Evolutionary conservation across 2,888 invertebrate genomes (phyloP).

Genomic region (Eudemis profundana): DNA sequence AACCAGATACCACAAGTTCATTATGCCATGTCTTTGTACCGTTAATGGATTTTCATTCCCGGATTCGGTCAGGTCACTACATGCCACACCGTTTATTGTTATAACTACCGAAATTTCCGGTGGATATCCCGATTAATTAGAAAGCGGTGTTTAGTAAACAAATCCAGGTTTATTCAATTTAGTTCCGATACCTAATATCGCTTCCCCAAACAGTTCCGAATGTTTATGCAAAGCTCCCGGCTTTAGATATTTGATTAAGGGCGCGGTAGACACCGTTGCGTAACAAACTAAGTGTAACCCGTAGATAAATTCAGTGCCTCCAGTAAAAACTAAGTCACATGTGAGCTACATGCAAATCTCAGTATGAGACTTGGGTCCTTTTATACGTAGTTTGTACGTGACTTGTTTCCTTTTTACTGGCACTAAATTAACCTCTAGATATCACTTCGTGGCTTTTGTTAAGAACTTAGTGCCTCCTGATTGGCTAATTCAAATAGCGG

Average conservation of each 20-base stretch:
- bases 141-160: constrained; percentile 41
- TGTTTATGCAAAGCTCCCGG: constrained; percentile 48
- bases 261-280: constrained; percentile 24
- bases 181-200: constrained; percentile 46
- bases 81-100: constrained; percentile 29
- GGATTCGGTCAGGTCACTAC: constrained; percentile 2
- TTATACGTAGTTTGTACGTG: no score
- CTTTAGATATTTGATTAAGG: constrained; percentile 45
- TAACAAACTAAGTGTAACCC: not conserved
- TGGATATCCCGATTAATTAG: constrained; percentile 36
- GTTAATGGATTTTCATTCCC: constrained; percentile 22
- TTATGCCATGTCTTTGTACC: constrained; percentile 5
- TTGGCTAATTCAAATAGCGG: no score
- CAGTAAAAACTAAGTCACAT: not conserved
- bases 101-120: constrained; percentile 31
- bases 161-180: constrained; percentile 44
- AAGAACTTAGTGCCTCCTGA: no score
- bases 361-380: no score
- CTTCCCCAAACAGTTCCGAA: constrained; percentile 45
- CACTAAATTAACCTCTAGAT: no score
- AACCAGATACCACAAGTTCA: not conserved
- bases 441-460: no score
- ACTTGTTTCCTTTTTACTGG: no score
- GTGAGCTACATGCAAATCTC: not conserved
- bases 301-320: not conserved